Evolutionary conservation across 2,113 vertebrate genomes (phyloP).

Genomic region (Puffinus mauretanicus): DNA sequence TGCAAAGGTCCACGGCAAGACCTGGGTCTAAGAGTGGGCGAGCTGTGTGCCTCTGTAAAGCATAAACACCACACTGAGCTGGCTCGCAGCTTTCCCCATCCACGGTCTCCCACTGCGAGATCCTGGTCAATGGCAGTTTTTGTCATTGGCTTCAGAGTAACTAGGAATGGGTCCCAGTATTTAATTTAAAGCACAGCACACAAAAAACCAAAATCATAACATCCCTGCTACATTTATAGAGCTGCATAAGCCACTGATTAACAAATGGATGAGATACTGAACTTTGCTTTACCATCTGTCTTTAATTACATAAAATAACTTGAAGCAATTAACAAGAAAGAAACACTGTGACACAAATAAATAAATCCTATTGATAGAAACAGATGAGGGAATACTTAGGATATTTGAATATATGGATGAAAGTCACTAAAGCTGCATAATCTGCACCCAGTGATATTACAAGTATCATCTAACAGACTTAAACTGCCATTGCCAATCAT

Average conservation of each 20-base stretch:
- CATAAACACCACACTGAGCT: conserved; percentile 35
- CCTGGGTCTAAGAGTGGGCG: neutral
- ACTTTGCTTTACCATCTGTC: conserved; percentile 68
- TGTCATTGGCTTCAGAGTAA: conserved; percentile 50
- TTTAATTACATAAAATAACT: conserved; percentile 71
- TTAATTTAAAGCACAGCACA: conserved; percentile 67
- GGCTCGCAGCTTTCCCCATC: conserved; percentile 36
- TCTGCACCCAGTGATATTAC: neutral
- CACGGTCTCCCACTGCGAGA: conserved; percentile 42
- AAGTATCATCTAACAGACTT: neutral
- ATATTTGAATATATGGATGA: conserved; percentile 10
- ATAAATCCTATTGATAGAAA: conserved; percentile 66
- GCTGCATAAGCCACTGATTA: conserved; percentile 59
- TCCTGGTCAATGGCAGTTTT: conserved; percentile 65
- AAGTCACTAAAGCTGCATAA: neutral
- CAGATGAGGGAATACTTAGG: conserved; percentile 44
- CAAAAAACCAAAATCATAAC: conserved; percentile 50
- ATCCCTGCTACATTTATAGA: conserved; percentile 61
- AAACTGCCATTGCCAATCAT: neutral
- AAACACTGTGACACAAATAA: conserved; percentile 64
- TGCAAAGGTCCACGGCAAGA: neutral
- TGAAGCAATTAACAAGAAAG: conserved; percentile 67
- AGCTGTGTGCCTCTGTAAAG: neutral
- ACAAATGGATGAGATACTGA: conserved; percentile 66
- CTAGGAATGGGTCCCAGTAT: conserved; percentile 48